A percentile compares a stretch with the other conserved stretches of the same genome.
phyloP scores from a whole-genome alignment of 2,888 invertebrate species.

The Phortica magna region DNA sequence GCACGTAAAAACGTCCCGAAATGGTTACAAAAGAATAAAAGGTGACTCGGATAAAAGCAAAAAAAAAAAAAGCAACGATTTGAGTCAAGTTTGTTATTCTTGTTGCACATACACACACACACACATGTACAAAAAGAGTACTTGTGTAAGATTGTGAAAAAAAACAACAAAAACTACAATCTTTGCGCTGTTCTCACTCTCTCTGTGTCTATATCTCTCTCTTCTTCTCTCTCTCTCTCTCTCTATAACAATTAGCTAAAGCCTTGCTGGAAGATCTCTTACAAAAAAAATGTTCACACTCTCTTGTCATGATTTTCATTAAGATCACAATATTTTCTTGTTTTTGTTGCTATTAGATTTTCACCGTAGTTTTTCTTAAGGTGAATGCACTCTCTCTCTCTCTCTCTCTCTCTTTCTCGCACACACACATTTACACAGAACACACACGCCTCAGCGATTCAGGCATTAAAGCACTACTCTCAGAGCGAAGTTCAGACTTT shows the following conservation, averaged over 20 bases:
- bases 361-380: conserved; percentile 58
- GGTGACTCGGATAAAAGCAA: background rate
- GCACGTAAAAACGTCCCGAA: conserved; percentile 54
- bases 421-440: conserved; percentile 32
- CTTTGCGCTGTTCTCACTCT: conserved; percentile 41
- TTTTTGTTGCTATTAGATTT: conserved; percentile 46
- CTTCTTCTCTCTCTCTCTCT: conserved; percentile 56
- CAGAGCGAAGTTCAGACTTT: conserved; percentile 2
- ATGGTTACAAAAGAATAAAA: background rate
- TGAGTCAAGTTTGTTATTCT: background rate
- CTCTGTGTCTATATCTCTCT: conserved; percentile 43
- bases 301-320: conserved; percentile 9
- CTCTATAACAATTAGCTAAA: conserved; percentile 23
- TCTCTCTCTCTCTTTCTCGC: background rate
- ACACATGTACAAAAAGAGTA: background rate
- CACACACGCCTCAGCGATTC: conserved; percentile 36
- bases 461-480: background rate
- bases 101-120: conserved; percentile 34
- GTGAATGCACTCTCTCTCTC: conserved; percentile 71
- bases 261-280: background rate
- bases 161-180: conserved; percentile 21
- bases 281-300: background rate
- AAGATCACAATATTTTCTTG: background rate
- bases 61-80: background rate
- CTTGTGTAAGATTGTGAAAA: background rate